phyloP scores from a whole-genome alignment of 2,888 invertebrate species.

The Anaspis maculata region DNA sequence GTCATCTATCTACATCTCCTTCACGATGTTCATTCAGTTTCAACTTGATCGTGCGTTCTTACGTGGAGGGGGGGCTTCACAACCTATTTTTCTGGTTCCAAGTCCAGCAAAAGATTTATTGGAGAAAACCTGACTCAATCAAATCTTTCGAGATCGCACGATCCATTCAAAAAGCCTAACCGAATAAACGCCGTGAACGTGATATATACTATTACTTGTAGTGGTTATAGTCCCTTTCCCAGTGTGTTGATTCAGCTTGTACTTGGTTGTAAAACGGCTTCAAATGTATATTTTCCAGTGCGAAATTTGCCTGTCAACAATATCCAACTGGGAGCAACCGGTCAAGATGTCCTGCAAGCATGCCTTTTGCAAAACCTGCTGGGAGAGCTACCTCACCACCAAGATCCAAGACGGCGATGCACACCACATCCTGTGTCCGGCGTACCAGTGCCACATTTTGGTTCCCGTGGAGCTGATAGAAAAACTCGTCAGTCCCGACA shows the following conservation, averaged over 20 bases:
- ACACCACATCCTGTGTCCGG: constrained; percentile 58
- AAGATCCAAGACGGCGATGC: constrained; percentile 60
- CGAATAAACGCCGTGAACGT: too few species aligned
- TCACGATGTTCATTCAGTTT: too few species aligned
- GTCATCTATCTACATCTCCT: too few species aligned
- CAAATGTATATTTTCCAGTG: constrained; percentile 42
- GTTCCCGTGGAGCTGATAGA: constrained; percentile 61
- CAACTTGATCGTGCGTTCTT: too few species aligned
- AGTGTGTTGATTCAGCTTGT: not conserved
- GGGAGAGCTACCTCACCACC: constrained; percentile 56
- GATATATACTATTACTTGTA: too few species aligned
- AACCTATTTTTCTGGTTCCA: too few species aligned
- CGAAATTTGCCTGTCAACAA: constrained; percentile 50
- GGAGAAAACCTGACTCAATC: not conserved
- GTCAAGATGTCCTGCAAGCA: constrained; percentile 55
- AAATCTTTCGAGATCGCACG: not conserved
- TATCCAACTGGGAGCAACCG: constrained; percentile 44
- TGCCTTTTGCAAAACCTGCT: constrained; percentile 55
- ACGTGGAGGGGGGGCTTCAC: too few species aligned
- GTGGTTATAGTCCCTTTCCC: too few species aligned
- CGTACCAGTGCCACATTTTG: constrained; percentile 53
- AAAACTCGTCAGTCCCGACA: constrained; percentile 55
- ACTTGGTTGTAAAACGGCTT: not conserved
- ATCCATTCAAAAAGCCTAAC: not conserved
- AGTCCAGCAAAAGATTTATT: too few species aligned